Evolutionary conservation across 2,113 vertebrate species (phyloP).

Genomic region (Agapornis roseicollis): DNA sequence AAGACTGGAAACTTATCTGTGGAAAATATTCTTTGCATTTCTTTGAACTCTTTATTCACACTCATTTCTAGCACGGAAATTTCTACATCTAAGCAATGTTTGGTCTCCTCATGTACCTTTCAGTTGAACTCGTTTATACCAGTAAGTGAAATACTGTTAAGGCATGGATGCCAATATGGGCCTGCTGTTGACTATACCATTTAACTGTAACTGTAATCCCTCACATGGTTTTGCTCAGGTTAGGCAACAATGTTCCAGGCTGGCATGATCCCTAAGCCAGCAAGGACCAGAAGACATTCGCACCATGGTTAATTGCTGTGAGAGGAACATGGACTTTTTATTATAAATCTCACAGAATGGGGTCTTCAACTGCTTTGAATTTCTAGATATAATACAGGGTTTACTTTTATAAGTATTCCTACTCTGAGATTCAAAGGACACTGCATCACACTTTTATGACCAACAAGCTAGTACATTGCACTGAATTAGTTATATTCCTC

Average conservation of each 20-base stretch:
- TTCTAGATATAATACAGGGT: not conserved
- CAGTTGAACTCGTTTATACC: not conserved
- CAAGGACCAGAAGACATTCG: rapidly evolving
- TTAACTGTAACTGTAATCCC: not conserved
- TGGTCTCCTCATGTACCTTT: not conserved
- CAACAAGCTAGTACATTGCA: not conserved
- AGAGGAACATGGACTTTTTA: not conserved
- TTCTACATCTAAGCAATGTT: not conserved
- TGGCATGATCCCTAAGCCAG: not conserved
- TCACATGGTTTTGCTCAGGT: not conserved
- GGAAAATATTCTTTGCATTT: not conserved
- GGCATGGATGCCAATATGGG: not conserved
- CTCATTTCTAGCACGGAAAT: not conserved
- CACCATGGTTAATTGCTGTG: not conserved
- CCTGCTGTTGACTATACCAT: not conserved
- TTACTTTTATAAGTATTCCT: not conserved
- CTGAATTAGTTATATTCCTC: not conserved
- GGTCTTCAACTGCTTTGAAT: not conserved
- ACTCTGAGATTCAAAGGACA: not conserved
- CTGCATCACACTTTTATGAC: not conserved
- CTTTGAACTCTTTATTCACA: not conserved
- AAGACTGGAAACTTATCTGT: not conserved
- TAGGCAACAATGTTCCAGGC: not conserved
- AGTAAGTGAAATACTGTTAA: not conserved
- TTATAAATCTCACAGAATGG: not conserved